A percentile compares a stretch with the other conserved stretches of the same genome.
Evolutionary conservation across 2,113 vertebrate species (phyloP).

Genomic region (Aphyosemion australe): DNA sequence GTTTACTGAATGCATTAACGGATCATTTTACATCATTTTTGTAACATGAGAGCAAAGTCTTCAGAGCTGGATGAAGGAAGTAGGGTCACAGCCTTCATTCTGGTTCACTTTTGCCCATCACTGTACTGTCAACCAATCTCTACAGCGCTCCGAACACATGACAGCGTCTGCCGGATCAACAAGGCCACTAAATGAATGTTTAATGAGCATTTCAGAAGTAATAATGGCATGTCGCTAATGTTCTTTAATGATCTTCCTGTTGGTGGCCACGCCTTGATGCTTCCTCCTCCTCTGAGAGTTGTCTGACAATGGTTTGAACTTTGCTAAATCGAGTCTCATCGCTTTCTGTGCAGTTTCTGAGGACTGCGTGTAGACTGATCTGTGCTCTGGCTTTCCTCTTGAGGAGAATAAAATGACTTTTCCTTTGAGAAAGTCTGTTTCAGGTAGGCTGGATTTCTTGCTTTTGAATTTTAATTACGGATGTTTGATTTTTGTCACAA

Average conservation of each 20-base stretch:
- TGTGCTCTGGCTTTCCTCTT: conserved; percentile 66
- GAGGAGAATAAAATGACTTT: conserved; percentile 87
- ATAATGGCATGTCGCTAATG: conserved; percentile 98
- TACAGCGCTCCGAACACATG: conserved; percentile 56
- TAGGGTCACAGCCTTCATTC: conserved; percentile 54
- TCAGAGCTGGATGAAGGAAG: conserved; percentile 82
- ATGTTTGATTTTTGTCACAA: neutral
- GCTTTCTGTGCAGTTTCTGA: conserved; percentile 55
- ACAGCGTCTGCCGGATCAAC: conserved; percentile 84
- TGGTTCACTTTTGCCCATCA: conserved; percentile 56
- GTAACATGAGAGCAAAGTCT: conserved; percentile 89
- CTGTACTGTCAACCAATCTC: conserved; percentile 10
- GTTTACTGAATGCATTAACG: conserved; percentile 81
- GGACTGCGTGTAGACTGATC: conserved; percentile 25
- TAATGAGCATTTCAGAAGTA: conserved; percentile 95
- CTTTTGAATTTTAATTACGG: neutral
- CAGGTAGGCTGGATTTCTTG: conserved; percentile 84
- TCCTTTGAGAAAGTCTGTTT: conserved; percentile 91
- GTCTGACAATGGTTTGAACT: conserved; percentile 93
- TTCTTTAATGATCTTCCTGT: conserved; percentile 97
- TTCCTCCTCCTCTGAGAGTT: conserved; percentile 89
- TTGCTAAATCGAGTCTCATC: conserved; percentile 80
- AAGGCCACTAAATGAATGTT: conserved; percentile 93
- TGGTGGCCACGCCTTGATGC: conserved; percentile 89
- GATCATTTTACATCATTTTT: conserved; percentile 90